These are phyloP conservation scores for Pheosia gnoma DNA, from an alignment of 2,888 invertebrate species.

Conservation along the genomic window DNA sequence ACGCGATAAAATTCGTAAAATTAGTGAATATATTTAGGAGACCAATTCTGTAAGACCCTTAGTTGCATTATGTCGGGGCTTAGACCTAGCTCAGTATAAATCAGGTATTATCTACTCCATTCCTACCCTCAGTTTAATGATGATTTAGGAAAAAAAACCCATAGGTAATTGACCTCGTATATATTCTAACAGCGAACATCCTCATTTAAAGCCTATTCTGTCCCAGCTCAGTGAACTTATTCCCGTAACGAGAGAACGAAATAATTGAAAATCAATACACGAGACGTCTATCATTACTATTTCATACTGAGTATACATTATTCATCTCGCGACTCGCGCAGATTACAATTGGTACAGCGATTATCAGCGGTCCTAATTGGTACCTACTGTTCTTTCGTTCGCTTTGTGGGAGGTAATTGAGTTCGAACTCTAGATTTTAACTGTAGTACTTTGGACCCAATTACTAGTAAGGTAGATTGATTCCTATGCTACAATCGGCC, in stretches of 20 bases:
- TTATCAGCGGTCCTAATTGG: background rate
- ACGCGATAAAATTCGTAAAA: too few relatives aligned
- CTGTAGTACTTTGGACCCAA: background rate
- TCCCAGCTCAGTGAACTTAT: background rate
- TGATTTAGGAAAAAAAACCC: too few relatives aligned
- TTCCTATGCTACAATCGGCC: too few relatives aligned
- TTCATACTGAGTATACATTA: background rate
- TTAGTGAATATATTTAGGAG: too few relatives aligned
- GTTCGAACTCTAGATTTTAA: background rate
- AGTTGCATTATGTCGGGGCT: too few relatives aligned
- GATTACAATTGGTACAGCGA: background rate
- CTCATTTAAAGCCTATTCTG: background rate
- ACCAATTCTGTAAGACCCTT: too few relatives aligned
- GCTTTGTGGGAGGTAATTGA: background rate
- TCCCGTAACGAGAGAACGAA: background rate
- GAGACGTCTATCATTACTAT: background rate
- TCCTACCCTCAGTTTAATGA: too few relatives aligned
- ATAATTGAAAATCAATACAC: slow-evolving; percentile 2
- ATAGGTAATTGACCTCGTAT: background rate
- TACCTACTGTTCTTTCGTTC: background rate
- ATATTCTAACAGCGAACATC: background rate
- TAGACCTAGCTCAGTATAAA: too few relatives aligned
- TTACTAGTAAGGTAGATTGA: too few relatives aligned
- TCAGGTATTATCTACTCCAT: too few relatives aligned
- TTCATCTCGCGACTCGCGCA: background rate